phyloP scores from a whole-genome alignment of 2,113 vertebrate genomes.

The Protobothrops mucrosquamatus region DNA sequence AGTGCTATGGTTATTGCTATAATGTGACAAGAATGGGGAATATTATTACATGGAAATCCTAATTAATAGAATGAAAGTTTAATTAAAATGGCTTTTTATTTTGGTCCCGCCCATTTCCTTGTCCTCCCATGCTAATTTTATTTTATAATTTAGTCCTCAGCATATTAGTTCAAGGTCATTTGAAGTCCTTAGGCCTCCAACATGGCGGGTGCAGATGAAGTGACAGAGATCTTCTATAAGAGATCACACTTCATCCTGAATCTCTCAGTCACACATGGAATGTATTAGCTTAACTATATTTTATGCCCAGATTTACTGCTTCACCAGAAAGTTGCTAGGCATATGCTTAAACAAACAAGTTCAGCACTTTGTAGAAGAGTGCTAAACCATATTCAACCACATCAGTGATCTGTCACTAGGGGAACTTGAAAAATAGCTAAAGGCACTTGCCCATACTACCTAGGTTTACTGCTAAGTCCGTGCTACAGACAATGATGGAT shows the following conservation, averaged over 20 bases:
- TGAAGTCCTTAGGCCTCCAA: background rate
- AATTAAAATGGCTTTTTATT: background rate
- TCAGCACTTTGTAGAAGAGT: background rate
- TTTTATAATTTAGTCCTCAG: background rate
- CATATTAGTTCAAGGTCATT: background rate
- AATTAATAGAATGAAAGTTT: background rate
- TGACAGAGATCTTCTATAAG: background rate
- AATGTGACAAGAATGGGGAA: background rate
- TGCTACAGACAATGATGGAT: background rate
- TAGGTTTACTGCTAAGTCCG: background rate
- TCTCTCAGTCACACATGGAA: background rate
- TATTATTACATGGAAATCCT: background rate
- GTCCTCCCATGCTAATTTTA: background rate
- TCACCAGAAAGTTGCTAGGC: background rate
- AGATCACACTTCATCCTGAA: background rate
- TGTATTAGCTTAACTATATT: background rate
- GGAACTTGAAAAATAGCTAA: background rate
- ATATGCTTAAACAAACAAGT: background rate
- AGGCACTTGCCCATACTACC: background rate
- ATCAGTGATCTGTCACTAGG: background rate
- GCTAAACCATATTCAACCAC: background rate
- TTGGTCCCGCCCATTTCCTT: background rate
- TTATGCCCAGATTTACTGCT: background rate
- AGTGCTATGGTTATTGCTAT: too few relatives aligned
- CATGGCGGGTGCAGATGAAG: background rate